Conservation (phyloP, 2,113 vertebrate species). For the Zingel zingel region DNA sequence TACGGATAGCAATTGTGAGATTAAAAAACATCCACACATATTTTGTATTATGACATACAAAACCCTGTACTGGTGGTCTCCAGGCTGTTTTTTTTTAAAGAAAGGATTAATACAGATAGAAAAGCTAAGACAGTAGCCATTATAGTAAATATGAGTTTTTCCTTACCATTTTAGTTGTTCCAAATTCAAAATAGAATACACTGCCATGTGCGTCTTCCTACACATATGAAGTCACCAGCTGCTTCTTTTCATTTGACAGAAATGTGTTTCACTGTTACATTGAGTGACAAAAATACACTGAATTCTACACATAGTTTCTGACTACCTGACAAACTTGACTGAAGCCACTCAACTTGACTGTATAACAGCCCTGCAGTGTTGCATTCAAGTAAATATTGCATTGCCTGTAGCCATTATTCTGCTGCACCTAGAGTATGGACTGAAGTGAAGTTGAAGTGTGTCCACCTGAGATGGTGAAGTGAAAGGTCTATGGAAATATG, state of each 20-base stretch:
- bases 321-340: neutral
- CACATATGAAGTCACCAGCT: slow-evolving; percentile 37
- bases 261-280: neutral
- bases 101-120: slow-evolving; percentile 19
- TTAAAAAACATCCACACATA: neutral
- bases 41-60: neutral
- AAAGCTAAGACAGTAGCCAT: slow-evolving; percentile 15
- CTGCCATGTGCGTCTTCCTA: slow-evolving; percentile 17
- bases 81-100: neutral
- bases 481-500: neutral
- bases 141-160: slow-evolving; percentile 27
- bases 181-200: slow-evolving; percentile 12
- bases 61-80: neutral
- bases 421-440: neutral
- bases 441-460: neutral
- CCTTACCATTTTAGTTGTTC: neutral
- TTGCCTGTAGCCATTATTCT: slow-evolving; percentile 8
- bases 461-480: neutral
- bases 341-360: neutral
- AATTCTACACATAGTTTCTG: neutral
- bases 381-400: neutral
- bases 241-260: slow-evolving; percentile 28
- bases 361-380: neutral
- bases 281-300: too few species aligned
- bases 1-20: neutral